These are phyloP conservation scores for Diloba caeruleocephala DNA, from an alignment of 2,888 invertebrate genomes.

Conservation along the genomic window DNA sequence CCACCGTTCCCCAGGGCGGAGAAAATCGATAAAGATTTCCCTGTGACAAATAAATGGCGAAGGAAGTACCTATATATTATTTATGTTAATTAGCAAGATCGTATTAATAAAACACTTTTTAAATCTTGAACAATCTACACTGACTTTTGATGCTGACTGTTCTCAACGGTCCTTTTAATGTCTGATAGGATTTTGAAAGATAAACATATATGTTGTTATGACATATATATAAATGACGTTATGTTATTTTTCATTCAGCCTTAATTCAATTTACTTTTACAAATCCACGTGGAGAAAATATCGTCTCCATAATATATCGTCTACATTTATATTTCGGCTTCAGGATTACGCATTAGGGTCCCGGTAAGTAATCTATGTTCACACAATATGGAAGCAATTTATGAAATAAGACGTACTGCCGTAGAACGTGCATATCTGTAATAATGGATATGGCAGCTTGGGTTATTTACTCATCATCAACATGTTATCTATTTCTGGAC, in stretches of 20 bases:
- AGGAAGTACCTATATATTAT: too few relatives aligned
- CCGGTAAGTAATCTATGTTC: constrained; percentile 40
- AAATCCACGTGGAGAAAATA: constrained; percentile 7
- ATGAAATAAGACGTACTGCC: constrained; percentile 32
- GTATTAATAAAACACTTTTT: too few relatives aligned
- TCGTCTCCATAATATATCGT: constrained; percentile 21
- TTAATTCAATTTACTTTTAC: constrained; percentile 31
- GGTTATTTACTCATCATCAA: too few relatives aligned
- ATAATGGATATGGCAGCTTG: constrained; percentile 11
- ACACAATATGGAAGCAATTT: constrained; percentile 46
- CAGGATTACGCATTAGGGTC: constrained; percentile 33
- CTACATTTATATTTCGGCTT: constrained; percentile 33
- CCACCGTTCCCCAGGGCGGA: too few relatives aligned
- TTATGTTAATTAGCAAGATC: too few relatives aligned
- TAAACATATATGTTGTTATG: neutral
- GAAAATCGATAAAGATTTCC: too few relatives aligned
- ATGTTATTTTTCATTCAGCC: constrained; percentile 8
- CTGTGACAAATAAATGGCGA: too few relatives aligned
- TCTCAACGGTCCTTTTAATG: too few relatives aligned
- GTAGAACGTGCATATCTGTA: neutral
- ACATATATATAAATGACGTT: constrained; percentile 1
- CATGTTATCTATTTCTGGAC: too few relatives aligned
- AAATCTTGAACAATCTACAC: too few relatives aligned
- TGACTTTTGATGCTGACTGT: too few relatives aligned
- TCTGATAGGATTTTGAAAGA: too few relatives aligned